Evolutionary conservation across 2,797 vertebrate species (phyloP).

Genomic region (Peromyscus eremicus): DNA sequence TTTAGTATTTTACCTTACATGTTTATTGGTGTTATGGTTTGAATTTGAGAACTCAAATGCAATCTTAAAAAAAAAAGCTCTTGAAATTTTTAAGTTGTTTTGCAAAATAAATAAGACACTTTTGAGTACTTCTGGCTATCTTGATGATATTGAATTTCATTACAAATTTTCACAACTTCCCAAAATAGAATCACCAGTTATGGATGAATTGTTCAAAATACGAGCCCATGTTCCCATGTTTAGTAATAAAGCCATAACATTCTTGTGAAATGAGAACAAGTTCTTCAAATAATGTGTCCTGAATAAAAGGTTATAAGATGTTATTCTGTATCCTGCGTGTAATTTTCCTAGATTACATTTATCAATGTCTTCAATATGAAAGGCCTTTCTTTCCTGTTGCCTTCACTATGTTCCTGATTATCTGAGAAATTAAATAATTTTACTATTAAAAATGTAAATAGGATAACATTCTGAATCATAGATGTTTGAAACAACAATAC

Average conservation of each 20-base stretch:
- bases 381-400: neutral
- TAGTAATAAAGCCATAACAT: neutral
- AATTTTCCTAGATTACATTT: neutral
- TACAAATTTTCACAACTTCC: neutral
- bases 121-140: neutral
- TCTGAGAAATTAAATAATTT: neutral
- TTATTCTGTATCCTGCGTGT: neutral
- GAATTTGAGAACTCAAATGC: neutral
- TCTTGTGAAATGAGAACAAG: neutral
- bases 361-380: neutral
- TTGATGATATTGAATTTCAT: neutral
- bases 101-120: neutral
- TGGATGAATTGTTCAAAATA: neutral
- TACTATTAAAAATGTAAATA: neutral
- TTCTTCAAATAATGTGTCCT: neutral
- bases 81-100: neutral
- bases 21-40: neutral
- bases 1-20: neutral
- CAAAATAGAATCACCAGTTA: neutral
- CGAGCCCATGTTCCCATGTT: neutral
- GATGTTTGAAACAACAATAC: neutral
- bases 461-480: neutral
- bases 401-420: neutral
- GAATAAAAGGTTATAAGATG: neutral
- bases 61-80: neutral